Evolutionary conservation across 2,888 invertebrate species (phyloP), one percentile per base, ranked within the genome.

Genomic region (Brenthis hecate): DNA sequence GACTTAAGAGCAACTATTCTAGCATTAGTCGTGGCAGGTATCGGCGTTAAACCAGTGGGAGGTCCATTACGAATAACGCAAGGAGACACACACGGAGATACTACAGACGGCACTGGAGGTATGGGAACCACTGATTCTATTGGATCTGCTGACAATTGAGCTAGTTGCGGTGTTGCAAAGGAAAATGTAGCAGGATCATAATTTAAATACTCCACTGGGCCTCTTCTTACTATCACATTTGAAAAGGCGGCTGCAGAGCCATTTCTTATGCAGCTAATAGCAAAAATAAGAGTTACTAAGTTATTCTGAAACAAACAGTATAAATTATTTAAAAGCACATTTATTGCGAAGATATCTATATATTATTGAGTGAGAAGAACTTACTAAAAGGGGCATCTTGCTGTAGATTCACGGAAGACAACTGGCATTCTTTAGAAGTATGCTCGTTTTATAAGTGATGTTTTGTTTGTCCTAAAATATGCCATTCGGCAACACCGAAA

Each of bases 401-500:
- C 82, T 84, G 85, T 79, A 82, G 87, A 86, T 86, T 81, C 82
- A 77, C 87, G 85, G 85, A 82, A 82, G 81, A 85, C 84, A 82
- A 91, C 90, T 92, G 88, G 85, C 85, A 83, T 82, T 89, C 89
- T 89, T 85, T 82, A 78, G 82, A 81, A 85, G 83, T 81, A 81
- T 78, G 72, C 81, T 77, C 83, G 75, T 81, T 86, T 91, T 92
- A 87, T 92, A 92, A 88, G 85, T 85, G 85, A 75, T 77, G 78
- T 83, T 85, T 88, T 87, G 86, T 88, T 87, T 83, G 81, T 80
- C 75, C 75, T 84, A 85, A 92, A 88, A 87, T 91, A 90, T 91
- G 82, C 87, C 82, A 83, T 89, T 87, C 88, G 82, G 88, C 87
- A 89, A 91, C 84, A 91, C 88, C 88, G 89, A 91, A 88, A 91